phyloP scores from a whole-genome alignment of 2,113 vertebrate genomes.

The Stigmatopora nigra region DNA sequence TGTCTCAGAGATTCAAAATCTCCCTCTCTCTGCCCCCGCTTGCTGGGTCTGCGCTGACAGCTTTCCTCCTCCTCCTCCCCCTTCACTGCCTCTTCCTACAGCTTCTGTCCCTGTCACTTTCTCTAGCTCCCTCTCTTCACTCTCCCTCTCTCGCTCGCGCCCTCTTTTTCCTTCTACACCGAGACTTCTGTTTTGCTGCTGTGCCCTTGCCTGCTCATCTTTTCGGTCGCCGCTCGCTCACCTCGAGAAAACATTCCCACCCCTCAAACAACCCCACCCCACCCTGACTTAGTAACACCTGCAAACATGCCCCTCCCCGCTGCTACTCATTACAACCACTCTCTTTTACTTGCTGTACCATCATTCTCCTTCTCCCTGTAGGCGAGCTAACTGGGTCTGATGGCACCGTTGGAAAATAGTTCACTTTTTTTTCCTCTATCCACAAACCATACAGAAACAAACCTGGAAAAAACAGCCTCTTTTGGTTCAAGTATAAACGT shows the following conservation, averaged over 20 bases:
- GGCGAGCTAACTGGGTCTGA: conserved; percentile 71
- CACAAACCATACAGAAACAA: background rate
- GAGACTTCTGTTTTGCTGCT: conserved; percentile 62
- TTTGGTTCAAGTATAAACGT: background rate
- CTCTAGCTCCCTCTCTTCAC: conserved; percentile 24
- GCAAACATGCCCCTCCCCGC: conserved; percentile 65
- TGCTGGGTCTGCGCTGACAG: conserved; percentile 59
- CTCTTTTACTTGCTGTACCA: conserved; percentile 23
- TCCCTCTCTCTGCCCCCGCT: conserved; percentile 71
- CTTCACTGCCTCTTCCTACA: conserved; percentile 33
- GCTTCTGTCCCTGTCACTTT: conserved; percentile 47
- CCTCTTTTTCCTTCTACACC: conserved; percentile 51
- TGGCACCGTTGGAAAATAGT: conserved; percentile 61
- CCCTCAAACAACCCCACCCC: conserved; percentile 24
- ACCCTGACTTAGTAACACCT: conserved; percentile 65
- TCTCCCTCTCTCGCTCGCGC: conserved; percentile 47
- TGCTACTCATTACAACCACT: conserved; percentile 29
- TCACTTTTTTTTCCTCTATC: conserved; percentile 18
- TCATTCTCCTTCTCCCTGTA: conserved; percentile 64
- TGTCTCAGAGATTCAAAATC: conserved; percentile 73
- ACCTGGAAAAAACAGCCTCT: background rate
- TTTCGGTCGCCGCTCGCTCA: conserved; percentile 53
- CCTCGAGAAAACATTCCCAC: conserved; percentile 53
- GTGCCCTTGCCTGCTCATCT: conserved; percentile 68
- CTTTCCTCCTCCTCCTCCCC: conserved; percentile 25